Percentiles rank a stretch among this genome's conserved stretches.
Conservation (phyloP, 2,113 vertebrate species). For the Brachypteracias leptosomus region DNA sequence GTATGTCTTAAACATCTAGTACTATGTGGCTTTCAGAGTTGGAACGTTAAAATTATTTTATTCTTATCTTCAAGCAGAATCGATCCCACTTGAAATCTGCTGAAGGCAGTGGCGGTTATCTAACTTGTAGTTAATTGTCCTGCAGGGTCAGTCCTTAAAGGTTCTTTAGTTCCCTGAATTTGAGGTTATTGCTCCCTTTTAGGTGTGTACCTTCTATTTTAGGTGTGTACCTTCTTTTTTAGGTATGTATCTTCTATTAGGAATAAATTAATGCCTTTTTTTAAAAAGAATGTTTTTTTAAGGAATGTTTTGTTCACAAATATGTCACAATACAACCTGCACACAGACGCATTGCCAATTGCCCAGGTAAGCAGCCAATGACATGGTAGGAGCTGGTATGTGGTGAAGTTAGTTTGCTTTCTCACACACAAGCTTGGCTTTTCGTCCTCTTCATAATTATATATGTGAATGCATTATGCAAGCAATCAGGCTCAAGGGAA, state of each 20-base stretch:
- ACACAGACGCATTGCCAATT: neutral
- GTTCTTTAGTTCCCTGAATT: neutral
- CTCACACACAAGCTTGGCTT: neutral
- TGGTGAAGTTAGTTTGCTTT: neutral
- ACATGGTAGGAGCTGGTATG: neutral
- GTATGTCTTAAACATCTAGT: neutral
- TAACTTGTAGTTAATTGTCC: neutral
- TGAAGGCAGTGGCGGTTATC: neutral
- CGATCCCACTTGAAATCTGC: neutral
- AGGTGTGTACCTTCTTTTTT: neutral
- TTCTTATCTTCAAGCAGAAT: neutral
- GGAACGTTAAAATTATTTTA: neutral
- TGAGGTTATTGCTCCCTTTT: neutral
- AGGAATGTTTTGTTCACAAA: neutral
- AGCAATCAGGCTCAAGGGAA: slow-evolving; percentile 29
- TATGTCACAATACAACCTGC: neutral
- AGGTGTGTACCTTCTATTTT: neutral
- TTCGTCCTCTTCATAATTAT: slow-evolving; percentile 18
- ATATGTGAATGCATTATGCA: neutral
- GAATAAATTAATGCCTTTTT: neutral
- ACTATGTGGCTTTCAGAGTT: neutral
- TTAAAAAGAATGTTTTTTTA: neutral
- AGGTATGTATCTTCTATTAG: neutral
- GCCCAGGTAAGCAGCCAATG: neutral
- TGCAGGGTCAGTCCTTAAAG: neutral